Conservation (phyloP, 2,888 invertebrate genomes). For the Dioctria linearis region DNA sequence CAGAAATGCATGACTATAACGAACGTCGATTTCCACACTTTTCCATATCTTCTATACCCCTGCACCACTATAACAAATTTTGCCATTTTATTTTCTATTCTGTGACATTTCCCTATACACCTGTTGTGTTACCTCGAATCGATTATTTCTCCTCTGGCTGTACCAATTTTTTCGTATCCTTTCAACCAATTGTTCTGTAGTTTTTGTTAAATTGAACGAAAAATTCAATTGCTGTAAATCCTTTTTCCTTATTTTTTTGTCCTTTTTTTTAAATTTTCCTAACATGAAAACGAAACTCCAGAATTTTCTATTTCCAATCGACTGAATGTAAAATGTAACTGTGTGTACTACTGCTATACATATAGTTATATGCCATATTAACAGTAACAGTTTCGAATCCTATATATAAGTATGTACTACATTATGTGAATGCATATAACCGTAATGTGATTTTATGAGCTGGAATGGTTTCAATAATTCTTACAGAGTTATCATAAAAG, state of each 20-base stretch:
- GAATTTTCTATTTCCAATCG: constrained; percentile 20
- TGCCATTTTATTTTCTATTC: constrained; percentile 3
- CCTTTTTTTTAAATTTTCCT: not conserved
- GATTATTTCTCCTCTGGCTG: constrained; percentile 28
- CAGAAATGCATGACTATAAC: constrained; percentile 9
- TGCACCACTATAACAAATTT: too few species aligned
- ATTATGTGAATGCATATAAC: too few species aligned
- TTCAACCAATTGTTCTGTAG: constrained; percentile 43
- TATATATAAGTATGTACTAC: too few species aligned
- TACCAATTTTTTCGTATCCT: constrained; percentile 15
- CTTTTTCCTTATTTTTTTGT: constrained; percentile 27
- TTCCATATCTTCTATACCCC: not conserved
- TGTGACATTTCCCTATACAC: constrained; percentile 33
- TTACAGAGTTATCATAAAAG: constrained; percentile 35
- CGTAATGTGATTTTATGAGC: constrained; percentile 39
- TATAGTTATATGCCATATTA: constrained; percentile 35
- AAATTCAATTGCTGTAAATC: constrained; percentile 51
- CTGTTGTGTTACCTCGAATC: constrained; percentile 38
- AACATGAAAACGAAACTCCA: constrained; percentile 16
- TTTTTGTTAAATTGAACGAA: constrained; percentile 56
- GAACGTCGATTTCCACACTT: constrained; percentile 29
- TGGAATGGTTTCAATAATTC: constrained; percentile 50
- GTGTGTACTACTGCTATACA: too few species aligned
- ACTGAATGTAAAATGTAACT: not conserved
- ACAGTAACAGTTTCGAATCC: constrained; percentile 9